Evolutionary conservation across 1,140 invertebrate species (phyloP).

Genomic region (Tribolium madens): DNA sequence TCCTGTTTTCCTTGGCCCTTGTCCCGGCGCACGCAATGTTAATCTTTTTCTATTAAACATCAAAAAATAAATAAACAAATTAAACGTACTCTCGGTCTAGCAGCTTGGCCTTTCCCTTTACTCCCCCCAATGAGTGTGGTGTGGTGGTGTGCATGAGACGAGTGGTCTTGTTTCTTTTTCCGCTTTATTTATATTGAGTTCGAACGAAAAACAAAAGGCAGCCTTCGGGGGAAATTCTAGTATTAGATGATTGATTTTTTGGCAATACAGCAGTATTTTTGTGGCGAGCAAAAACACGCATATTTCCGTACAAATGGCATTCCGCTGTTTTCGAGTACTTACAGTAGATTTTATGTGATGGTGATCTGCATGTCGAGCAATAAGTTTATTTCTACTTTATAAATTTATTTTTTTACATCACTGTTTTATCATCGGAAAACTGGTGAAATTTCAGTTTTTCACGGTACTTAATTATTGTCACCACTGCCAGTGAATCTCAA

Average conservation of each 20-base stretch:
- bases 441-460: conserved; percentile 23
- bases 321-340: conserved; percentile 47
- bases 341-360: conserved; percentile 23
- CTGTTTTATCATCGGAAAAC: conserved; percentile 2
- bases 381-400: background rate
- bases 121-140: background rate
- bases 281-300: conserved; percentile 45
- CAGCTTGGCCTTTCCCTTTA: conserved; percentile 7
- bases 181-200: conserved; percentile 15
- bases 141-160: conserved; percentile 18
- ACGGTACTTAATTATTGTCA: conserved; percentile 25
- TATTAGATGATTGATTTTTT: conserved; percentile 14
- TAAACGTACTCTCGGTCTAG: conserved; percentile 31
- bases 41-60: conserved; percentile 27
- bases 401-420: conserved; percentile 29
- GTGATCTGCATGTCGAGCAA: conserved; percentile 27
- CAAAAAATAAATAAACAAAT: background rate
- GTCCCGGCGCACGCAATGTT: conserved; percentile 26
- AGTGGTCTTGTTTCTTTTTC: background rate
- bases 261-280: conserved; percentile 48
- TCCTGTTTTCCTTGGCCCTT: background rate
- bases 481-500: conserved; percentile 32
- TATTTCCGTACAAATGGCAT: conserved; percentile 58
- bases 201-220: conserved; percentile 3
- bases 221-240: background rate